Base-by-base conservation (phyloP, 2,113 vertebrate species). In the Setophaga petechia region DNA sequence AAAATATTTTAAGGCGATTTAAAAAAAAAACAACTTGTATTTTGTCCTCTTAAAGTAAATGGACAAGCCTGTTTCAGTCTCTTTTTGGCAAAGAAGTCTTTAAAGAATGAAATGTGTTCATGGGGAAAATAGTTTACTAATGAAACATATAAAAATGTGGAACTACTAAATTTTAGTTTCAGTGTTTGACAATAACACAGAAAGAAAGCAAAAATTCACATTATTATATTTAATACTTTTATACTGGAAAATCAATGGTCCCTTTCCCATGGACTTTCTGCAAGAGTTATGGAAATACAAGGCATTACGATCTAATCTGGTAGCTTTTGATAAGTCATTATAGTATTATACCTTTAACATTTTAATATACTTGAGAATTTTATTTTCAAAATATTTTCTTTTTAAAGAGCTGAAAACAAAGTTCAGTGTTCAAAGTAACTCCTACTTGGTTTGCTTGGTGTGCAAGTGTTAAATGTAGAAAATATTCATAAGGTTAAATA, bases 61-160 rank as follows among this genome's bases (percentile, higher is more conserved):
- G 4, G 1, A 62, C 12, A 6, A n/a, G 4, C 6, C 22, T 46
- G 0, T 44, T 73, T 58, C 31, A 14, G 2, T 30, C 8, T 87
- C 4, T 37, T 69, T 30, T 51, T 67, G 28, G 33, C 9, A 37
- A 31, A 46, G 6, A 25, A 11, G 3, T 10, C 80, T 67, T 87
- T 39, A 87, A 77, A 44, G 7, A 69, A 61, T 35, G 4, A 47
- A 73, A 57, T 27, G 1, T 6, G 9, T 65, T 69, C 3, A 6
- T 27, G 11, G 30, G 18, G 22, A 39, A 88, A 83, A 68, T 37
- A 10, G 3, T 27, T 30, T 89, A 19, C 18, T 47, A 72, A 52
- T 89, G 9, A 79, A 68, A 84, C 46, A 55, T 10, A 28, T 3
- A 24, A 23, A 65, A 73, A 68, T 31, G 15, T 66, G 4, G 16